Base-by-base conservation (phyloP, 2,888 invertebrate species). In the Spisula subtruncata region DNA sequence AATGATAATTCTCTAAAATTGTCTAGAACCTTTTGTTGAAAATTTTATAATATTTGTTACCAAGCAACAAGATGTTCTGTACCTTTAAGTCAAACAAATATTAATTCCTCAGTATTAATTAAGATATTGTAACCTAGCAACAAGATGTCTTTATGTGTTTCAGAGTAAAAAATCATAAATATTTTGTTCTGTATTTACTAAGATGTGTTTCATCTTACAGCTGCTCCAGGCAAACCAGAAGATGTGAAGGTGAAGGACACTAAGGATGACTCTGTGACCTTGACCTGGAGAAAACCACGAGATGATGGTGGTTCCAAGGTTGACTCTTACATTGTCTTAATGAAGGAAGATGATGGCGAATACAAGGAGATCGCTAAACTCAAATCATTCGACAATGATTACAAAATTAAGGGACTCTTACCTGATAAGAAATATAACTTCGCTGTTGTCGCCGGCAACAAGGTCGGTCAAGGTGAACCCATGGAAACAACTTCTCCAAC, bases 361-460 rank as follows among this genome's bases (percentile, higher is more conserved):
- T 99, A 99, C 99, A 97, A 99, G 96, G 97, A 98, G 89, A 98
- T 99, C 92, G 98, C 98, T 96, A 98, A 98, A 95, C 99, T 99
- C 98, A 99, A 99, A 97, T 90, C 94, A 29, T 94, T 94, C 88
- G 95, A 95, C 84, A 95, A 94, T 86, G 94, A 95, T 35, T 94
- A 94, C 91, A 95, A 95, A 48, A 95, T 96, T 54, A 95, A 94
- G 75, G 94, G 95, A 89, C 93, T 97, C 85, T 91, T 92, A 35
- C 95, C 95, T 51, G 95, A 94, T 56, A 94, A 95, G 85, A 93
- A 93, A 81, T 96, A 97, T 91, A 91, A 95, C 87, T 97, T 97
- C 94, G 92, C 96, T 54, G 95, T 97, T 35, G 92, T 94, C 81
- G 97, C 97, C 35, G 96, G 96, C 90, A 97, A 97, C 93, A 95